Conservation (phyloP, 2,797 vertebrate genomes). For the Taeniopygia guttata region DNA sequence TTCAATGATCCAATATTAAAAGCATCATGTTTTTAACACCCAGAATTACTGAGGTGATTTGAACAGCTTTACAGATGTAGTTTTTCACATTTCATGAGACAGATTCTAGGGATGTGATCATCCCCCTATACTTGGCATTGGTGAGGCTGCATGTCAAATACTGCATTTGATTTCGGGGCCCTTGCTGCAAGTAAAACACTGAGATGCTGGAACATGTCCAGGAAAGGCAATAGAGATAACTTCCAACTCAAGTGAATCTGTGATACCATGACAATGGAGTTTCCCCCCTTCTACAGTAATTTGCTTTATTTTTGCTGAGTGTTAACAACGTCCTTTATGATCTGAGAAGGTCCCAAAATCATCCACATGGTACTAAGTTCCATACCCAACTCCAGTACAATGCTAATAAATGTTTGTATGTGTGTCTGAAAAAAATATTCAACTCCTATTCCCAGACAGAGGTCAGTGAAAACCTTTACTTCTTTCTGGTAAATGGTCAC, state of each 20-base stretch:
- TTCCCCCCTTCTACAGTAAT: neutral
- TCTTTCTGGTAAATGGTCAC: neutral
- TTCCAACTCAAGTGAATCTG: neutral
- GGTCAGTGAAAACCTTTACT: neutral
- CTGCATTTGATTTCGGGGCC: neutral
- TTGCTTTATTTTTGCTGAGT: neutral
- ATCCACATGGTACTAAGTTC: fast-evolving
- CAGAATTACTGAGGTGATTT: neutral
- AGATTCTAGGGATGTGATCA: neutral
- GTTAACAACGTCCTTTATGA: neutral
- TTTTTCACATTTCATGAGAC: neutral
- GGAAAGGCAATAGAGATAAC: neutral
- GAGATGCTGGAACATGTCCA: neutral
- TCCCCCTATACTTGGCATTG: neutral
- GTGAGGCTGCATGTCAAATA: neutral
- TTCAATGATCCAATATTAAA: neutral
- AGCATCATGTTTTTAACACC: fast-evolving
- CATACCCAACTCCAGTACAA: neutral
- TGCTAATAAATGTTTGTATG: neutral
- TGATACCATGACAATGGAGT: neutral
- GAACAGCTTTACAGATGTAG: neutral
- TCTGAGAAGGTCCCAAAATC: neutral
- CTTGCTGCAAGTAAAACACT: neutral
- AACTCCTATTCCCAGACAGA: neutral
- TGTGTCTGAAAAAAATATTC: neutral